These are phyloP conservation scores for Pycnonotus jocosus DNA, from an alignment of 2,113 vertebrate genomes.

Conservation along the genomic window DNA sequence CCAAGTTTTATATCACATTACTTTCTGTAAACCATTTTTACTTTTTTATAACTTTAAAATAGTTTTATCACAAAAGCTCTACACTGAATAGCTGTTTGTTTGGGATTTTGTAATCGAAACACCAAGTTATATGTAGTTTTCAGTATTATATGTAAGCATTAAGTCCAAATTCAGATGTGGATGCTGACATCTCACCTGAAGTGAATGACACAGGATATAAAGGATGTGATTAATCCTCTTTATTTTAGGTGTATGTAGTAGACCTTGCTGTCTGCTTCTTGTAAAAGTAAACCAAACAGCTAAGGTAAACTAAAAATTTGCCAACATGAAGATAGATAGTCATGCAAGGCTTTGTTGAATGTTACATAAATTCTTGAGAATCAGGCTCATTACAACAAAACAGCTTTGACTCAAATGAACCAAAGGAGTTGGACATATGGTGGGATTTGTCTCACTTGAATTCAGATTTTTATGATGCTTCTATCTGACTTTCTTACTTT, in stretches of 20 bases:
- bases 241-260: neutral
- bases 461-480: neutral
- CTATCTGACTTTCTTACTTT: neutral
- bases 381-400: fast-evolving
- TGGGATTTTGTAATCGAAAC: neutral
- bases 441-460: neutral
- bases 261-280: neutral
- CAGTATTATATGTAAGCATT: neutral
- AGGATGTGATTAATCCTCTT: neutral
- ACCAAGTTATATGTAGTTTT: neutral
- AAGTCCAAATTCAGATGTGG: neutral
- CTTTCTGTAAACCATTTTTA: neutral
- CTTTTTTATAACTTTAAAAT: neutral
- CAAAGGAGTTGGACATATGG: neutral
- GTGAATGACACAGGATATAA: neutral
- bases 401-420: neutral
- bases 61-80: neutral
- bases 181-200: neutral
- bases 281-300: neutral
- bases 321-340: neutral
- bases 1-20: neutral
- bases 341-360: neutral
- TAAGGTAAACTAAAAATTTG: neutral
- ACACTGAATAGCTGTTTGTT: neutral
- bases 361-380: neutral